These are phyloP conservation scores for Phyllostomus hastatus DNA, from an alignment of 2,113 vertebrate species.

Conservation along the genomic window DNA sequence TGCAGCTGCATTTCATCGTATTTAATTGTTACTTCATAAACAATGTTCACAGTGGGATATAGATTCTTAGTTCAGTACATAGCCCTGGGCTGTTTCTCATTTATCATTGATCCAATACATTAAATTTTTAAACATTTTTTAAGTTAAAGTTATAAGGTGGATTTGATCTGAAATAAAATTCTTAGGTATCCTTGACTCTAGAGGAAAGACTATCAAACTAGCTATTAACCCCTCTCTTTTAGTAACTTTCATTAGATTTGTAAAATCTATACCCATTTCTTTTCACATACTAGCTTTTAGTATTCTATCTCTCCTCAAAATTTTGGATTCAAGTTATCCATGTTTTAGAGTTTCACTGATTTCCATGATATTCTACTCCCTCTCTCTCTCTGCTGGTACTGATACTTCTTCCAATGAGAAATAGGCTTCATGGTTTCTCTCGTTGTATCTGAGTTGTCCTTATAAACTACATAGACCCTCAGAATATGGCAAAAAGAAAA, in stretches of 20 bases:
- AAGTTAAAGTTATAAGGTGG: not conserved
- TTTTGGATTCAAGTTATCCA: not conserved
- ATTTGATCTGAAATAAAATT: not conserved
- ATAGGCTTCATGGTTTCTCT: accelerated
- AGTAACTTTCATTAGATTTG: not conserved
- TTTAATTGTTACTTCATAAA: slow-evolving; percentile 8
- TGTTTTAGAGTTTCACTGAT: not conserved
- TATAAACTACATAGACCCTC: not conserved
- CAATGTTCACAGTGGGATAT: not conserved
- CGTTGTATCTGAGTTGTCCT: not conserved
- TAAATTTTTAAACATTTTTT: not conserved
- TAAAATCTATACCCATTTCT: not conserved
- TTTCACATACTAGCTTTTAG: not conserved
- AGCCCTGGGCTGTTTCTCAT: not conserved
- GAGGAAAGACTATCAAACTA: not conserved
- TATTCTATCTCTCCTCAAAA: not conserved
- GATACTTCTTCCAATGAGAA: not conserved
- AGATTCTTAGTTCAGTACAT: not conserved
- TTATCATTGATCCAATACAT: not conserved
- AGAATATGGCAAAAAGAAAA: not conserved
- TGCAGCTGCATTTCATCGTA: not conserved
- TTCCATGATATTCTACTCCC: not conserved
- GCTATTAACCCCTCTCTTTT: not conserved
- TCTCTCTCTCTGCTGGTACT: not conserved
- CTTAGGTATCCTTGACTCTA: not conserved